Base-by-base conservation (phyloP, 2,888 invertebrate genomes). In the Hydropsyche betteni region DNA sequence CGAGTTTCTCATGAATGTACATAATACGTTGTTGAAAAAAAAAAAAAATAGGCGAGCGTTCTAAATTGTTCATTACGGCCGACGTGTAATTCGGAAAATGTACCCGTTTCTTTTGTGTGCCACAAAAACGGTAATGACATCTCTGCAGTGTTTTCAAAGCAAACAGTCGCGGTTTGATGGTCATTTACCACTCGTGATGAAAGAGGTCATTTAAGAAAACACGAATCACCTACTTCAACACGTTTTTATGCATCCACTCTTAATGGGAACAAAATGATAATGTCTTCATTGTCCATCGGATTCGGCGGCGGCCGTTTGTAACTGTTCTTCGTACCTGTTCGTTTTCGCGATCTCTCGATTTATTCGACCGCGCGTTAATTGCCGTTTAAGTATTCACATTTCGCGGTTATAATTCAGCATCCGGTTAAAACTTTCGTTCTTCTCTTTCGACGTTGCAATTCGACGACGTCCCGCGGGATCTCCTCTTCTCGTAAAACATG, bases 91-190 rank as follows among this genome's bases (percentile, higher is more conserved):
- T 64, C 64, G 64, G 64, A 64, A 34, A 64, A 64, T 64, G 64
- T 64, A 33, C 24, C 64, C n/a, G 64, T 64, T 64, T 36, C 64
- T 64, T 44, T 64, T 64, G 36, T 64, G 36, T 36, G 12, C 16
- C 34, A 50, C 69, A 69, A 69, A 69, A 69, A 69, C 69, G 69
- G 69, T 69, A 69, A 69, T 69, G 69, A 69, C 69, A 69, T 69
- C 69, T 69, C 69, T 14, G 51, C 51, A 44, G 38, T 69, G 50
- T 51, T 69, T 51, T 51, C 50, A 51, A 69, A 51, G 69, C 69
- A 69, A 69, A 69, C 44, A 69, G 50, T 51, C 69, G 33, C 69
- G 33, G 16, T 69, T 69, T 69, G 69, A 16, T 51, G 69, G 50
- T 69, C 69, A 51, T 69, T 69, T 69, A 69, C 64, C 38, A 69